A percentile compares a stretch with the other conserved stretches of the same genome.
Conservation (phyloP, 37 sponge, comb jelly and placozoan genomes). For the Mnemiopsis leidyi region DNA sequence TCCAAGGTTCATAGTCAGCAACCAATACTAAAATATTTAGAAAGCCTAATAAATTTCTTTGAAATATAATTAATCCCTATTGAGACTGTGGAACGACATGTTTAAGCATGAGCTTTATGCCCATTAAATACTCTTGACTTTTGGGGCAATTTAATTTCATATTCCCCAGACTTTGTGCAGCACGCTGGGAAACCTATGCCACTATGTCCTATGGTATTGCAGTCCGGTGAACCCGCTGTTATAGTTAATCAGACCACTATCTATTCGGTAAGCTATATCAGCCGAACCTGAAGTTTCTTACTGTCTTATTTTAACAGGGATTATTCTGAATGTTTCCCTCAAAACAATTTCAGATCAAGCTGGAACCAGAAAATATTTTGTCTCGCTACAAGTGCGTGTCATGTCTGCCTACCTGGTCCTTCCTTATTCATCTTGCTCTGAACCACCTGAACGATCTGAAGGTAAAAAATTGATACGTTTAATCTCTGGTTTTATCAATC, state of each 20-base stretch:
- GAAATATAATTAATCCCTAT: too few relatives aligned
- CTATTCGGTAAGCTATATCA: background rate
- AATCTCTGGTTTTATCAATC: too few relatives aligned
- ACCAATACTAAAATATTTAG: too few relatives aligned
- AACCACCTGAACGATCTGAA: background rate
- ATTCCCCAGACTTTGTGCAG: background rate
- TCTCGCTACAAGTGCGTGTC: background rate
- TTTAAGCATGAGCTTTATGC: too few relatives aligned
- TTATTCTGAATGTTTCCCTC: background rate
- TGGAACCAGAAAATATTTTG: background rate
- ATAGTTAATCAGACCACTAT: background rate
- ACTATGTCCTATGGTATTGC: background rate
- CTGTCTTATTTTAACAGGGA: background rate
- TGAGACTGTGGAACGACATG: too few relatives aligned
- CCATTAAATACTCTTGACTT: too few relatives aligned
- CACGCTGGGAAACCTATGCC: background rate
- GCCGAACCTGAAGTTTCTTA: too few relatives aligned
- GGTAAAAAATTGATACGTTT: background rate
- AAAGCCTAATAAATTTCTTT: too few relatives aligned
- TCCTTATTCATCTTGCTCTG: constrained; percentile 13
- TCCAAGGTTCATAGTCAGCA: too few relatives aligned
- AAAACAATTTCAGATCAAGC: background rate
- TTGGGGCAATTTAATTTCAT: too few relatives aligned
- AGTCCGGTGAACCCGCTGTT: background rate
- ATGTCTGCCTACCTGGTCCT: constrained; percentile 36